phyloP scores from a whole-genome alignment of 2,888 invertebrate species.

The Sicus ferrugineus region DNA sequence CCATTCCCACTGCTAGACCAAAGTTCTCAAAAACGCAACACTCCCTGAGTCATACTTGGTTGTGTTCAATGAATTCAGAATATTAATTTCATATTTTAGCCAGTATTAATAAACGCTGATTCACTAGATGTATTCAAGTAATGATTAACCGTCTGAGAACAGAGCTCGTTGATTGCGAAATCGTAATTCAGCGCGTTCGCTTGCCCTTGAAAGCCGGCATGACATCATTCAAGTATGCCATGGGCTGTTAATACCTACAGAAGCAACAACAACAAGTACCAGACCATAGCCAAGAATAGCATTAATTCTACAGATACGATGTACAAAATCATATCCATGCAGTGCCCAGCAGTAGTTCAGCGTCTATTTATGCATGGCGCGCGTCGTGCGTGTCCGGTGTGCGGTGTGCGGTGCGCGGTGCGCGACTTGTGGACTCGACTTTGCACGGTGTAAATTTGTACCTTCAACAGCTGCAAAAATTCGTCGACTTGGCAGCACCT shows the following conservation, averaged over 20 bases:
- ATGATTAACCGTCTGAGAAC: neutral
- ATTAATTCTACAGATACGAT: too few relatives aligned
- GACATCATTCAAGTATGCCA: slow-evolving; percentile 25
- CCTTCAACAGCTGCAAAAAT: slow-evolving; percentile 19
- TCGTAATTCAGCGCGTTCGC: slow-evolving; percentile 27
- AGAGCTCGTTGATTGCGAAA: neutral
- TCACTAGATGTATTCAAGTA: neutral
- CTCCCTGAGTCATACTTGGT: too few relatives aligned
- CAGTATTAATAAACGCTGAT: neutral
- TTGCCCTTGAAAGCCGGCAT: slow-evolving; percentile 29
- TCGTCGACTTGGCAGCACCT: neutral
- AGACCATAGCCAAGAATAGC: too few relatives aligned
- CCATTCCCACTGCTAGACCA: too few relatives aligned
- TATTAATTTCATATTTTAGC: neutral
- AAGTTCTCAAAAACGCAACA: too few relatives aligned
- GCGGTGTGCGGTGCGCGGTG: neutral
- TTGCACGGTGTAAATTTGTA: slow-evolving; percentile 6
- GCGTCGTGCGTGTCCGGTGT: neutral
- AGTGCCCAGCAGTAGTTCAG: neutral
- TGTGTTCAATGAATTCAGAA: neutral
- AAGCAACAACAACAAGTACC: neutral
- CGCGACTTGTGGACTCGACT: neutral
- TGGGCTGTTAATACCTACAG: neutral
- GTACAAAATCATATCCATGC: neutral
- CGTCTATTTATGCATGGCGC: slow-evolving; percentile 7